Evolutionary conservation across 37 sponge, comb jelly and placozoan genomes (phyloP).

Genomic region (Halichondria panicea): DNA sequence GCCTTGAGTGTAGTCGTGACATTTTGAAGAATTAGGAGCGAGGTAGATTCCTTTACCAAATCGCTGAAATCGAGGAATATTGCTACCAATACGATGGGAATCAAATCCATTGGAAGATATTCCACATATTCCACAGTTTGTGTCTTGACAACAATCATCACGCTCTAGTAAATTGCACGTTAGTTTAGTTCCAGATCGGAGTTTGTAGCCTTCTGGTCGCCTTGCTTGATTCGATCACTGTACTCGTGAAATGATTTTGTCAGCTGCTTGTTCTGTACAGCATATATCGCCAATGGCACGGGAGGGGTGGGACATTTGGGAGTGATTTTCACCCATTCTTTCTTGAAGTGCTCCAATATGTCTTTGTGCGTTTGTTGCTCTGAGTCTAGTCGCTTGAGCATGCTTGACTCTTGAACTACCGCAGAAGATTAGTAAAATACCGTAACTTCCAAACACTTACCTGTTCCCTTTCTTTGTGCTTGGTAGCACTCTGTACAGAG

Average conservation of each 20-base stretch:
- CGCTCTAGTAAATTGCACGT: not conserved
- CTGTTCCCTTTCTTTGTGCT: not conserved
- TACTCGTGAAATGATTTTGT: conserved; percentile 12
- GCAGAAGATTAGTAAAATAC: not conserved
- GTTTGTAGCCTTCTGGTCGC: conserved; percentile 1
- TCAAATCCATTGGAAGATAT: conserved; percentile 21
- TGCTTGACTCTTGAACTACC: not conserved
- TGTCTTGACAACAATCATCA: not conserved
- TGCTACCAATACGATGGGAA: conserved; percentile 3
- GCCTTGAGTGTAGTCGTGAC: conserved; percentile 83
- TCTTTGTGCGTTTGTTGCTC: conserved; percentile 40
- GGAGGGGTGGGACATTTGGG: conserved; percentile 6
- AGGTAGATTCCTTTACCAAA: conserved; percentile 77
- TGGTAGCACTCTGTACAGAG: conserved; percentile 43
- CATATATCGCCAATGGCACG: conserved; percentile 42
- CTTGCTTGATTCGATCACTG: conserved; percentile 1
- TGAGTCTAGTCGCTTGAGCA: conserved; percentile 1
- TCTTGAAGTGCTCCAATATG: conserved; percentile 20
- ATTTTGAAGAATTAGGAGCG: conserved; percentile 80
- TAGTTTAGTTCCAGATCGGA: not conserved
- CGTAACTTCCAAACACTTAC: not conserved
- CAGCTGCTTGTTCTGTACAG: conserved; percentile 24
- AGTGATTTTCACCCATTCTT: conserved; percentile 38
- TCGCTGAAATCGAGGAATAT: conserved; percentile 64
- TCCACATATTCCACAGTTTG: conserved; percentile 29